A percentile compares a stretch with the other conserved stretches of the same genome.
These are phyloP conservation scores for Diabrotica undecimpunctata DNA, from an alignment of 1,140 invertebrate genomes.

Conservation along the genomic window DNA sequence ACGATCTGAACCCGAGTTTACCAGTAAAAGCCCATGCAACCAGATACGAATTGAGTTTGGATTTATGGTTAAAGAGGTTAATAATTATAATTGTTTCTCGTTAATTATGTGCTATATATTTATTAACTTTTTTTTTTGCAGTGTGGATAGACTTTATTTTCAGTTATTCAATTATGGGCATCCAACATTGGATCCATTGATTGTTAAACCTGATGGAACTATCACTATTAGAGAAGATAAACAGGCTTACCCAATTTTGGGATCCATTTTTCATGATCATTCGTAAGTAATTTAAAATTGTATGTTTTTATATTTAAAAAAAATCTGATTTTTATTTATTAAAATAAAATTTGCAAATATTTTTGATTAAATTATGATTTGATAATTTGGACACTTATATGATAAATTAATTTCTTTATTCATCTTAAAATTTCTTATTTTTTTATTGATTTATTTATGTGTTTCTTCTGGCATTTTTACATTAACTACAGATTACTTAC, in stretches of 20 bases:
- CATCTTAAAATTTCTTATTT: too few relatives aligned
- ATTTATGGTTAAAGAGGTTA: too few relatives aligned
- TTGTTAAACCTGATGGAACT: conserved; percentile 65
- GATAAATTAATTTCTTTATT: too few relatives aligned
- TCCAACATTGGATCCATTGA: conserved; percentile 76
- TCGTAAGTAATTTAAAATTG: conserved; percentile 58
- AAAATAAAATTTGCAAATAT: conserved; percentile 3
- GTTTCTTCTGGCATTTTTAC: too few relatives aligned
- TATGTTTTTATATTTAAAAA: background rate
- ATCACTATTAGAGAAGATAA: conserved; percentile 75
- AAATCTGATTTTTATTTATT: background rate
- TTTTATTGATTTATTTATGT: too few relatives aligned
- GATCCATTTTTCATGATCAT: conserved; percentile 80
- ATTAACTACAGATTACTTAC: too few relatives aligned
- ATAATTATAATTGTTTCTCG: too few relatives aligned
- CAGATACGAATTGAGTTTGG: too few relatives aligned
- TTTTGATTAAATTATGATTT: background rate
- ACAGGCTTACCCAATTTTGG: conserved; percentile 70
- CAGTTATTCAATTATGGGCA: conserved; percentile 77
- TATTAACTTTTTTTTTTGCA: conserved; percentile 49
- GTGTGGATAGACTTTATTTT: conserved; percentile 81
- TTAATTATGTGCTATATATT: too few relatives aligned
- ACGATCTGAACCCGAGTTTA: too few relatives aligned
- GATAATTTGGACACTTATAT: too few relatives aligned
- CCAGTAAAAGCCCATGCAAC: too few relatives aligned